Evolutionary conservation across 2,888 invertebrate genomes (phyloP).

Genomic region (Andrena fulva): DNA sequence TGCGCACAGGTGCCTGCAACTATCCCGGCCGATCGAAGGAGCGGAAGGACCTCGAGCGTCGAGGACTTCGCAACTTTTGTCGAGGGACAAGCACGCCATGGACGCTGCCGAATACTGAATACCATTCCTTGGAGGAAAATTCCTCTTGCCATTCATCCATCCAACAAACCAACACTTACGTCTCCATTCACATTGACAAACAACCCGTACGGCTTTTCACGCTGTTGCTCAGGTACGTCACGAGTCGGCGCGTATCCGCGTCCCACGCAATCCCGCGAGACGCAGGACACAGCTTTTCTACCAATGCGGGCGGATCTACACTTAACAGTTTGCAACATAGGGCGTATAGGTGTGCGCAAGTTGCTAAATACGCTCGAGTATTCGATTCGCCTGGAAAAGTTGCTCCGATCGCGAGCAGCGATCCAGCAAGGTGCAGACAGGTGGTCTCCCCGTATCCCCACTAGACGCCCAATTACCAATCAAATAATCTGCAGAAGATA

Average conservation of each 20-base stretch:
- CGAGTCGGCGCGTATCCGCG: slow-evolving; percentile 8
- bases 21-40: slow-evolving; percentile 29
- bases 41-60: slow-evolving; percentile 8
- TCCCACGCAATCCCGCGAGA: neutral
- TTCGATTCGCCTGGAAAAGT: no score
- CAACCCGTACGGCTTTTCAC: neutral
- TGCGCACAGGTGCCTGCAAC: slow-evolving; percentile 45
- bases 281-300: slow-evolving; percentile 4
- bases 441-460: neutral
- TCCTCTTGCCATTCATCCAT: no score
- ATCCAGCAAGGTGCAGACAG: no score
- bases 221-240: slow-evolving; percentile 5
- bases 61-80: slow-evolving; percentile 11
- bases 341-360: neutral
- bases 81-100: neutral
- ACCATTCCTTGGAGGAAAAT: no score
- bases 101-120: neutral
- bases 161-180: no score
- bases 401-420: no score
- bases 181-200: neutral
- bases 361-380: no score
- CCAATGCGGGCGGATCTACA: slow-evolving; percentile 10
- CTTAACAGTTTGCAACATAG: neutral
- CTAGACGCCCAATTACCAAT: neutral
- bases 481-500: neutral